Base-by-base conservation (phyloP, 2,888 invertebrate genomes). In the Dexiosoma caninum region DNA sequence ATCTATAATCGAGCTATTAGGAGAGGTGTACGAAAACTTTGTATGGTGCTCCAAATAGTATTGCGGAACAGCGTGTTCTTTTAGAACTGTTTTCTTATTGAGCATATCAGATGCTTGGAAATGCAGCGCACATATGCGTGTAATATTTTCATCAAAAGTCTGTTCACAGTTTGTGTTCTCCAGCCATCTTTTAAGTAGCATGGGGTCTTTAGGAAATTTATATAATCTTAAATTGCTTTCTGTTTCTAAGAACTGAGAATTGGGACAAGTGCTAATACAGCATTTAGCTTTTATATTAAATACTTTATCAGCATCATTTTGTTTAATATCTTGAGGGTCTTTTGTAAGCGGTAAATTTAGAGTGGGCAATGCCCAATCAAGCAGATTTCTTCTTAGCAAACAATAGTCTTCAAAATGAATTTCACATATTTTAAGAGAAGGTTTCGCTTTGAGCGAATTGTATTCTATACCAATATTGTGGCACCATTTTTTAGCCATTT, bases 351-450 rank as follows among this genome's bases (percentile, higher is more conserved):
- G 75, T 40, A 87, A 64, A 35, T 85, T 83, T 10, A 87, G 55
- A 0, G 87, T 87, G 4, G 87, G 87, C 82, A 87, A 81, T 0
- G 88, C 83, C 19, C 87, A 87, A 1, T 81, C 71, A 5, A 84
- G 76, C 3, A 87, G 76, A 3, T 85, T 83, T 0, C 83, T 76
- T 27, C 83, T 83, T 14, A 27, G 7, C 8, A 86, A 85, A 51
- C 86, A 88, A n/a, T 84, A 83, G 2, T 71, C 16, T 3, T 78
- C 83, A 46, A 87, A 87, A 35, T 87, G 87, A 27, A 83, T 79
- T 55, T 86, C 86, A 60, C 87, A 87, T 16, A 87, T 83, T 30
- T 77, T 75, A n/a, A 46, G 8, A 0, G 9, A n/a, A 0, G 74
- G 57, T 4, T 66, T 59, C 6, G 30, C 8, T 35, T 55, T 5